A percentile compares a stretch with the other conserved stretches of the same genome.
These are phyloP conservation scores for Dasysyrphus tricinctus DNA, from an alignment of 2,888 invertebrate genomes.

Conservation along the genomic window DNA sequence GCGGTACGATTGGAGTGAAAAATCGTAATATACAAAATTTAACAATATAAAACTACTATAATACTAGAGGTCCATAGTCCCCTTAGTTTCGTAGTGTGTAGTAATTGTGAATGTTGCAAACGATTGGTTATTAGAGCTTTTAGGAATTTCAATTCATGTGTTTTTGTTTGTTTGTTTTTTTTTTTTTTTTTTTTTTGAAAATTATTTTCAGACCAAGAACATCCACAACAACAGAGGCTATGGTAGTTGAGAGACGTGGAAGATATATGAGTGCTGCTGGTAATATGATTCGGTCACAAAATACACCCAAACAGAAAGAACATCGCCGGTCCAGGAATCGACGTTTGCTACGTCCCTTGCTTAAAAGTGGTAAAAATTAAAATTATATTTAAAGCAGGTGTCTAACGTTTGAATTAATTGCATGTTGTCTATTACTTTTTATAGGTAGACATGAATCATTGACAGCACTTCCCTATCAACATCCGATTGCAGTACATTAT, in stretches of 20 bases:
- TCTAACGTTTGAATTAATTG: background rate
- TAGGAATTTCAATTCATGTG: constrained; percentile 28
- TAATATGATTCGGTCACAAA: constrained; percentile 59
- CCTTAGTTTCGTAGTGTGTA: constrained; percentile 64
- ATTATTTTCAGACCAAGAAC: constrained; percentile 38
- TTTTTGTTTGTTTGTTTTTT: background rate
- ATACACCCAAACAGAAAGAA: constrained; percentile 16
- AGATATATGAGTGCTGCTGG: constrained; percentile 56
- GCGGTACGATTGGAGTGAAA: constrained; percentile 78
- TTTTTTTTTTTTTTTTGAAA: constrained; percentile 11
- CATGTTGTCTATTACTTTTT: constrained; percentile 1
- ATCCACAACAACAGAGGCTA: constrained; percentile 31
- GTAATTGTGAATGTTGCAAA: constrained; percentile 60
- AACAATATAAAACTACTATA: constrained; percentile 57
- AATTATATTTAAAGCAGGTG: background rate
- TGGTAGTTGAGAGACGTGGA: constrained; percentile 21
- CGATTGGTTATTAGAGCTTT: constrained; percentile 47
- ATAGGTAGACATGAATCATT: constrained; percentile 60
- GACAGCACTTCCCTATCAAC: constrained; percentile 34
- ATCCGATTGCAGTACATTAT: constrained; percentile 80
- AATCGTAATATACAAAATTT: constrained; percentile 76
- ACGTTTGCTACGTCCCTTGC: constrained; percentile 55
- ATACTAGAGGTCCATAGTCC: constrained; percentile 63
- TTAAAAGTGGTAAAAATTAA: constrained; percentile 65
- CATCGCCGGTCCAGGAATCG: constrained; percentile 47